These are phyloP conservation scores for Scaptodrosophila lebanonensis DNA, from an alignment of 1,140 invertebrate genomes.

Conservation along the genomic window DNA sequence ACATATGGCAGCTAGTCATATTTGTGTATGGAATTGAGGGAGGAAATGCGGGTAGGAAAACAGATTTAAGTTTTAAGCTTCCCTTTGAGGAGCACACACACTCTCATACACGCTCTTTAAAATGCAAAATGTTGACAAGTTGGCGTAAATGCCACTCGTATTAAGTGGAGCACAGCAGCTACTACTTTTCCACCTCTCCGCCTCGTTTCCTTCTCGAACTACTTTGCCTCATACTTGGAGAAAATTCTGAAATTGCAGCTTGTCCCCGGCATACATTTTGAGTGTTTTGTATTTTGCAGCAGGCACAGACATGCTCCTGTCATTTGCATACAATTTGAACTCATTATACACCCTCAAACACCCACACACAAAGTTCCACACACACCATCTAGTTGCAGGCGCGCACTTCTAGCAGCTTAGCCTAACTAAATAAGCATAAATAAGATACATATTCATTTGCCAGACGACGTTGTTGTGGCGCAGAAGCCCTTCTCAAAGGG, in stretches of 20 bases:
- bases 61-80: no score
- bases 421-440: conserved; percentile 61
- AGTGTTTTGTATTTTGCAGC: conserved; percentile 62
- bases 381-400: no score
- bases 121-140: conserved; percentile 15
- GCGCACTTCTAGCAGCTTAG: neutral
- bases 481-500: conserved; percentile 9
- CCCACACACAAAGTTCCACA: conserved; percentile 41
- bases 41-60: conserved; percentile 3
- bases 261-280: conserved; percentile 66
- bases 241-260: conserved; percentile 24
- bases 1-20: conserved; percentile 27
- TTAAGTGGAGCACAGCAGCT: conserved; percentile 13
- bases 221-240: conserved; percentile 7
- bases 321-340: conserved; percentile 18
- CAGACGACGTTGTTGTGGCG: conserved; percentile 14
- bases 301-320: no score
- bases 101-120: no score
- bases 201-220: conserved; percentile 22
- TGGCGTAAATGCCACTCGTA: conserved; percentile 31
- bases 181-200: conserved; percentile 23
- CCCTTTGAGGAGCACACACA: no score
- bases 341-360: conserved; percentile 11
- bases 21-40: neutral
- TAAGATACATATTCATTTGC: conserved; percentile 43